These are phyloP conservation scores for Nematopogon swammerdamellus DNA, from an alignment of 2,888 invertebrate genomes.

Conservation along the genomic window DNA sequence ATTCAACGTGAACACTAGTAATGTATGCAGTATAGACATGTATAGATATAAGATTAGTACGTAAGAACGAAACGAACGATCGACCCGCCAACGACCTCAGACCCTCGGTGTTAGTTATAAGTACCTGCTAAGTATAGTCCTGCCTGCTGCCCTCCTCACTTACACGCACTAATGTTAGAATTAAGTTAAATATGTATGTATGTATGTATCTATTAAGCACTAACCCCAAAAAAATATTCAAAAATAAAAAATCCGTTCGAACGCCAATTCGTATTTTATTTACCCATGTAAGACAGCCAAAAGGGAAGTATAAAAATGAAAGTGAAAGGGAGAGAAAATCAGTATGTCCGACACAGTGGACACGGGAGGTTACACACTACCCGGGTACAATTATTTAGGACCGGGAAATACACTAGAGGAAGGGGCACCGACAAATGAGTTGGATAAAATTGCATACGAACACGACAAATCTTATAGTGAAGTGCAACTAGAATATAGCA, in stretches of 20 bases:
- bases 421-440: background rate
- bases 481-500: background rate
- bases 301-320: background rate
- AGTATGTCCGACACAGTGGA: background rate
- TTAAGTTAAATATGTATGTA: too few relatives aligned
- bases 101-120: too few relatives aligned
- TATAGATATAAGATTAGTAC: background rate
- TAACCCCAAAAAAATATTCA: too few relatives aligned
- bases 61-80: too few relatives aligned
- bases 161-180: too few relatives aligned
- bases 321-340: background rate
- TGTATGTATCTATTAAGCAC: too few relatives aligned
- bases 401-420: constrained; percentile 1
- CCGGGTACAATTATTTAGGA: constrained; percentile 1
- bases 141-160: too few relatives aligned
- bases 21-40: background rate
- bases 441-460: background rate
- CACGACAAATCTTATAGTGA: constrained; percentile 1
- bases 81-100: too few relatives aligned
- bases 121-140: too few relatives aligned
- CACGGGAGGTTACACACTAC: background rate
- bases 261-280: background rate
- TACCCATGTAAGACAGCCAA: background rate
- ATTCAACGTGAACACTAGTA: background rate
- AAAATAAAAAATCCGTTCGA: too few relatives aligned